Base-by-base conservation (phyloP, 2,888 invertebrate species). In the Tetranychus truncatus region DNA sequence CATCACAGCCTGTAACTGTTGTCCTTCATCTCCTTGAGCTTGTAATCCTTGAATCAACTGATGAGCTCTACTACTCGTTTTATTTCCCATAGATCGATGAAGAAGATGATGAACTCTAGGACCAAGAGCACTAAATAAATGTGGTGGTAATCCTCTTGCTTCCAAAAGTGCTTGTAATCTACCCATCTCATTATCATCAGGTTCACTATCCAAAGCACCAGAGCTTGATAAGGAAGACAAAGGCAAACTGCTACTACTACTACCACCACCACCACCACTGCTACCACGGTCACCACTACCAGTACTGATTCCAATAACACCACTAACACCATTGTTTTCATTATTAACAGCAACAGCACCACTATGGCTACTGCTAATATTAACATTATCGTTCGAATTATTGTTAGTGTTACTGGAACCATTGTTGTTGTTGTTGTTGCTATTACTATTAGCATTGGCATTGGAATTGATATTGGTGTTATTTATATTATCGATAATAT, bases 81-180 rank as follows among this genome's bases (percentile, higher is more conserved):
- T 89, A 75, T 91, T 91, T 73, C 93, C 93, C 87, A 95, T 95
- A 78, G 92, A 94, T 79, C 95, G 87, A 82, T 96, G 95, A 78
- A 96, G 85, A 76, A 96, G 86, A 82, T 95, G 95, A 82, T 96
- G 95, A 94, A 97, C 93, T 74, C 96, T 87, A 73, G 96, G 94
- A 0, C 93, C 96, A 75, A 97, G 86, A 1, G 95, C 94, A 65
- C 95, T 95, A 80, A 97, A 92, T 77, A 97, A 86, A 82, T 96
- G 95, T 18, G 95, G 95, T n/a, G 96, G 95, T 79, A 96, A 84
- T 45, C 96, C 96, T 79, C 95, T 87, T 18, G 95, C 92, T 84
- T 96, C 96, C 74, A 96, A 86, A 80, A 96, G 84, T 44, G 95
- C 95, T 83, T 96, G 95, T 76, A 96, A 86, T 73, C 95, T 88